phyloP scores from a whole-genome alignment of 1,140 invertebrate species.

The Cardiocondyla obscurior region DNA sequence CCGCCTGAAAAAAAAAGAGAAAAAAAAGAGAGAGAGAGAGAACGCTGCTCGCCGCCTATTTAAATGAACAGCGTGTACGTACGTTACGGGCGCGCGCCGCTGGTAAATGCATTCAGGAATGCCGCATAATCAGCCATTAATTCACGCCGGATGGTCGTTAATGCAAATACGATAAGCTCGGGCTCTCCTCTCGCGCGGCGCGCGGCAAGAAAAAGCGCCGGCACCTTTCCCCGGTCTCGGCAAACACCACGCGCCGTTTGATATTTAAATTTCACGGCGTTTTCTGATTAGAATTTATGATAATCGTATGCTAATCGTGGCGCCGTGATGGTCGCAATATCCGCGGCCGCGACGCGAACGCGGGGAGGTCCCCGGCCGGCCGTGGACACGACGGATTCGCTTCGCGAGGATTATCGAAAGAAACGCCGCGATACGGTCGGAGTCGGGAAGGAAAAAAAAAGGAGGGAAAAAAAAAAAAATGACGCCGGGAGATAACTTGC shows the following conservation, averaged over 20 bases:
- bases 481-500: background rate
- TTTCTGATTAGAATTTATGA: conserved; percentile 48
- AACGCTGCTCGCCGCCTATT: background rate
- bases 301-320: conserved; percentile 30
- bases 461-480: background rate
- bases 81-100: background rate
- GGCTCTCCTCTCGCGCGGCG: background rate
- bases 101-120: conserved; percentile 51
- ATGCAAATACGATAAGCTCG: conserved; percentile 59
- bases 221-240: conserved; percentile 15
- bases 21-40: background rate
- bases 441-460: no score
- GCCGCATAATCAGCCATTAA: conserved; percentile 66
- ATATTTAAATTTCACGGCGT: conserved; percentile 44
- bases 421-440: background rate
- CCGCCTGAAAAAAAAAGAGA: background rate
- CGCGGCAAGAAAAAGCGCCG: background rate
- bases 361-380: background rate
- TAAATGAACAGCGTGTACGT: conserved; percentile 8
- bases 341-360: background rate
- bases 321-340: conserved; percentile 30
- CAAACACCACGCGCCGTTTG: conserved; percentile 7
- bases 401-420: background rate
- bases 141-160: conserved; percentile 55
- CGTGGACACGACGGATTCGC: background rate